Base-by-base conservation (phyloP, 2,113 vertebrate species). In the Panthera uncia region DNA sequence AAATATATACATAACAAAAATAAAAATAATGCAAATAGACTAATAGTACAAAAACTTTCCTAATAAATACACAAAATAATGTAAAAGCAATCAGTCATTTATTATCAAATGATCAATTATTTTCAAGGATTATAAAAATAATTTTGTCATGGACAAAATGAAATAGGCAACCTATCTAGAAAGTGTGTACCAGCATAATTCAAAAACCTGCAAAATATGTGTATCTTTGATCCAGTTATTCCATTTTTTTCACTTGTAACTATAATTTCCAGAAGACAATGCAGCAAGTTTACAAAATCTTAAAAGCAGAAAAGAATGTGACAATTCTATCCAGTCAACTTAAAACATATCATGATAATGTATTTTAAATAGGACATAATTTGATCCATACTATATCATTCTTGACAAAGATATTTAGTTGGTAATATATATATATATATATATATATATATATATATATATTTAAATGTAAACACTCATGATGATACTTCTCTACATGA, bases 81-180 rank as follows among this genome's bases (percentile, higher is more conserved):
- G 12, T 65, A 7, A 36, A 83, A 82, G 11, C 8, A 50, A 10
- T 74, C 6, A 21, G 25, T 78, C 25, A 78, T 87, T 95, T 92
- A 87, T 13, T 63, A 79, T 86, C 23, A 93, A 93, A 85, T 94
- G 83, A 90, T 23, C 12, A 86, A 85, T 91, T 86, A 92, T 91
- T 85, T 94, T 82, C 61, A 93, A 83, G 33, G 2, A 50, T 95
- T 65, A 33, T 48, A 65, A 88, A 80, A 84, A 84, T 31, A 33
- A 65, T 85, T 69, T 84, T 96, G 1, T 29, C 10, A 78, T 68
- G 13, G 14, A 91, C 86, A 45, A 36, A 18, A 78, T 91, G 29
- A 95, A 86, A 93, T 55, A 27, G 29, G 14, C 1, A 83, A 52
- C 3, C 4, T 86, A 1, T 61, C 57, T 91, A 86, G 18, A 96